A percentile compares a stretch with the other conserved stretches of the same genome.
Conservation (phyloP, 2,113 vertebrate species). For the Cynopterus brachyotis region DNA sequence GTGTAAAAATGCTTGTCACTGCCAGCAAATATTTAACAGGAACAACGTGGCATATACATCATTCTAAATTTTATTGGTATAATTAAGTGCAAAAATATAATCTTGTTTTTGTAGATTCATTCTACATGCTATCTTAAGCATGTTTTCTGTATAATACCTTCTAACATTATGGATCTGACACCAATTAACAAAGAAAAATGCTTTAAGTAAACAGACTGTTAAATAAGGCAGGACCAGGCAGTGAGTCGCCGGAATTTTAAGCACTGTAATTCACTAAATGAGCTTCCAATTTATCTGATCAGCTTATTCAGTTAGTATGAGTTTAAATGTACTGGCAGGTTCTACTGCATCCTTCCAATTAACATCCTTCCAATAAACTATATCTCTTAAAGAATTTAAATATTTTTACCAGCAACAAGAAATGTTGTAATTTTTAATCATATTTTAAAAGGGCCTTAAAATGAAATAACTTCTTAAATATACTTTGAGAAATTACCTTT, state of each 20-base stretch:
- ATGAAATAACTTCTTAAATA: slow-evolving; percentile 36
- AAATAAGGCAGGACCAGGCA: slow-evolving; percentile 74
- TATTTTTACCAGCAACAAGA: background rate
- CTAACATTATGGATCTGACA: slow-evolving; percentile 53
- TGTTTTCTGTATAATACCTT: slow-evolving; percentile 19
- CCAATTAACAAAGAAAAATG: slow-evolving; percentile 78
- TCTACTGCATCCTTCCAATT: slow-evolving; percentile 77
- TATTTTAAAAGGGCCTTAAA: slow-evolving; percentile 17
- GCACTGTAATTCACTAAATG: slow-evolving; percentile 78
- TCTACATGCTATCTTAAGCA: background rate
- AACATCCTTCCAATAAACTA: slow-evolving; percentile 56
- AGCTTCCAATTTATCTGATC: slow-evolving; percentile 75
- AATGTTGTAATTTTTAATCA: background rate
- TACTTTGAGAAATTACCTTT: background rate
- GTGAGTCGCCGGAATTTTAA: slow-evolving; percentile 77
- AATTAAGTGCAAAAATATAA: slow-evolving; percentile 51
- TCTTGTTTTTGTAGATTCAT: background rate
- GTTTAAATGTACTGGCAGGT: slow-evolving; percentile 75
- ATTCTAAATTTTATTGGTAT: background rate
- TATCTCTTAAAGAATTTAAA: slow-evolving; percentile 67
- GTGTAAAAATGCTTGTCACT: background rate
- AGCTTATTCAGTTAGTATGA: slow-evolving; percentile 46
- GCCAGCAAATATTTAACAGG: slow-evolving; percentile 61
- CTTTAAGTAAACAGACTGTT: slow-evolving; percentile 74
- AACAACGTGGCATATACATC: slow-evolving; percentile 10